Percentiles rank a stretch among this genome's conserved stretches.
These are phyloP conservation scores for Pyrrhia umbra DNA, from an alignment of 2,888 invertebrate genomes.

Conservation along the genomic window DNA sequence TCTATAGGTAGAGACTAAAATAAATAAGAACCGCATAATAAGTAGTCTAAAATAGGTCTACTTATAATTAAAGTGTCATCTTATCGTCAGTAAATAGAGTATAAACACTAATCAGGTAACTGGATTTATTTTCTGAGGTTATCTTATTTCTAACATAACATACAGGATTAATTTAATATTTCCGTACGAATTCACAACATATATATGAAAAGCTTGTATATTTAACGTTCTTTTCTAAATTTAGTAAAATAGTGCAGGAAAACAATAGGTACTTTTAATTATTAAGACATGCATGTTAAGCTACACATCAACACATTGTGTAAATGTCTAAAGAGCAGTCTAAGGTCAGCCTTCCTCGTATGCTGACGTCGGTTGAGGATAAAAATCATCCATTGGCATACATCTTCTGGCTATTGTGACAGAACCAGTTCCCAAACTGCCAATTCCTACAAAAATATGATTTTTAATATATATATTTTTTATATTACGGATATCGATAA, in stretches of 20 bases:
- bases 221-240: no score
- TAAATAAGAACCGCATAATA: background rate
- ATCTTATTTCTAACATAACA: constrained; percentile 26
- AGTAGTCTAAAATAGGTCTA: background rate
- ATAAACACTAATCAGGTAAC: constrained; percentile 22
- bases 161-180: background rate
- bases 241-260: no score
- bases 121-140: constrained; percentile 31
- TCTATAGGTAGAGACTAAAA: background rate
- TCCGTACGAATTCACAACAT: background rate
- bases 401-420: no score
- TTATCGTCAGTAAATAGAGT: background rate
- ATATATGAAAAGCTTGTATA: no score
- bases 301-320: background rate
- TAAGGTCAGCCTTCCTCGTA: background rate
- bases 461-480: no score
- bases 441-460: no score
- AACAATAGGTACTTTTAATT: no score
- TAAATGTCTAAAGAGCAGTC: background rate
- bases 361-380: background rate
- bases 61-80: background rate
- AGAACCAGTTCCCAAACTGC: no score
- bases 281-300: no score
- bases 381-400: no score
- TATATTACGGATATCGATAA: no score